phyloP scores from a whole-genome alignment of 2,113 vertebrate genomes.

The Motacilla tschutschensis region DNA sequence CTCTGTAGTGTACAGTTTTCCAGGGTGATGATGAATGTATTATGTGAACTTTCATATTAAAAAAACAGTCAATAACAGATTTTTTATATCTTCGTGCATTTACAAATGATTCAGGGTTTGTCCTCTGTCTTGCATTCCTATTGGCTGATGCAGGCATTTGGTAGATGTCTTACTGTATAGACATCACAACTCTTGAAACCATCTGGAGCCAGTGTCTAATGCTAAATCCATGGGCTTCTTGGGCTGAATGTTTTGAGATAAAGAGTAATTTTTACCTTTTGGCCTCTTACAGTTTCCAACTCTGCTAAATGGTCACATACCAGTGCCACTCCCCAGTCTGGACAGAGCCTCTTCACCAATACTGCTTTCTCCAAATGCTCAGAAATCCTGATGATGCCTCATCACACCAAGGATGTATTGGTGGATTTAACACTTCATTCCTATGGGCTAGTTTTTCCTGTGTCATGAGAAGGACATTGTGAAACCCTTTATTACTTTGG shows the following conservation, averaged over 20 bases:
- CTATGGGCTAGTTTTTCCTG: conserved; percentile 70
- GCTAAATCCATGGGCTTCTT: background rate
- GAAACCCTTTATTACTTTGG: conserved; percentile 72
- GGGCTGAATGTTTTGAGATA: background rate
- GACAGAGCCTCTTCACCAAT: conserved; percentile 89
- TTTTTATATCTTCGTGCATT: fast-evolving
- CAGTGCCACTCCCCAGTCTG: conserved; percentile 86
- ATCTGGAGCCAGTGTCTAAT: background rate
- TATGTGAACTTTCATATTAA: background rate
- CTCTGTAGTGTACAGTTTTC: background rate
- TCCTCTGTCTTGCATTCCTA: background rate
- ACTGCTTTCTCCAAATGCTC: conserved; percentile 84
- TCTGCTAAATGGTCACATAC: conserved; percentile 91
- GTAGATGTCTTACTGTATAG: fast-evolving
- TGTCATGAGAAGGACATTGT: conserved; percentile 75
- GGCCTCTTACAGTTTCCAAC: conserved; percentile 86
- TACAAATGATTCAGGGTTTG: background rate
- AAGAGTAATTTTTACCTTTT: conserved; percentile 38
- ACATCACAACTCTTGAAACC: background rate
- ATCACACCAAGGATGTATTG: conserved; percentile 53
- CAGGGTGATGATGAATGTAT: background rate
- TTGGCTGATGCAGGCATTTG: background rate
- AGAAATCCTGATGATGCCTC: conserved; percentile 87
- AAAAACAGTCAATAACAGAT: background rate
- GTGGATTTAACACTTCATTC: conserved; percentile 66